phyloP scores from a whole-genome alignment of 1,140 invertebrate species.

The Saccostrea cuccullata region DNA sequence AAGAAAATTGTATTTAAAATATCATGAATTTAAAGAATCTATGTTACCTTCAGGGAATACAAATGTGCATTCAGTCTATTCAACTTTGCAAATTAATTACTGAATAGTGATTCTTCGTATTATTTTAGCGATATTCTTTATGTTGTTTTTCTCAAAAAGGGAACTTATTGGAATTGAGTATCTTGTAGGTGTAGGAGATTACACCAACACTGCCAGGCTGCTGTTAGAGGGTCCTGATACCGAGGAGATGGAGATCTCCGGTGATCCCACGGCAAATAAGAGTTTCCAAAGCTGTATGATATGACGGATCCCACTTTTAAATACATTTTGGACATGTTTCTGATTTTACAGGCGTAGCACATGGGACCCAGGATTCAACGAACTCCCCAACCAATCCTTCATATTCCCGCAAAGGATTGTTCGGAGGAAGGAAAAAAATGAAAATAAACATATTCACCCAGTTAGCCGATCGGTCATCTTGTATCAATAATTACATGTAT shows the following conservation, averaged over 20 bases:
- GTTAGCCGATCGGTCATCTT: no score
- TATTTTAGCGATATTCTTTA: no score
- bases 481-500: no score
- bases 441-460: no score
- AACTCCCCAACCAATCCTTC: no score
- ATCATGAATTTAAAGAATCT: background rate
- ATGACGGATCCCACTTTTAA: background rate
- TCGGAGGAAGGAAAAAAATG: no score
- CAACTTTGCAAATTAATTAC: background rate
- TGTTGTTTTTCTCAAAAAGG: background rate
- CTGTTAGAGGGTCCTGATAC: background rate
- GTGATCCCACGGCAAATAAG: background rate
- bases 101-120: no score
- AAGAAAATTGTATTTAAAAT: background rate
- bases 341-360: no score
- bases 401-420: no score
- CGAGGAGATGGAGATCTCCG: background rate
- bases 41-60: no score
- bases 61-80: no score
- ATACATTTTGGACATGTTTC: no score
- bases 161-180: conserved; percentile 3
- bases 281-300: background rate
- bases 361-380: background rate
- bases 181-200: background rate
- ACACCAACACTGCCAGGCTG: background rate